phyloP scores from a whole-genome alignment of 2,888 invertebrate genomes.

The Sicus ferrugineus region DNA sequence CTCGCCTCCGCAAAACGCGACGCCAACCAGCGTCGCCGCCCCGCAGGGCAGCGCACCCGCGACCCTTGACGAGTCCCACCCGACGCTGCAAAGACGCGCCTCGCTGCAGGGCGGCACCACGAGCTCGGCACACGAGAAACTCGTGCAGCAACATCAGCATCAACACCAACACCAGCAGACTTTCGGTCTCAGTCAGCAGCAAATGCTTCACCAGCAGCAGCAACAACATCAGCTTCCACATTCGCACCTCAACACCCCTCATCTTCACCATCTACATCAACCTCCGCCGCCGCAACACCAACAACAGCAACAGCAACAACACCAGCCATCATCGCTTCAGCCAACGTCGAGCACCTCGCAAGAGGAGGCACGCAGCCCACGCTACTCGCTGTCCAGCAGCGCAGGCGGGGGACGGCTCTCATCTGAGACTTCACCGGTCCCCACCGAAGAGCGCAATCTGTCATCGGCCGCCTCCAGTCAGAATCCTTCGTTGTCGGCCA shows the following conservation, averaged over 20 bases:
- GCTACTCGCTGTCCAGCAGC: constrained; percentile 39
- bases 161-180: constrained; percentile 48
- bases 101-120: constrained; percentile 53
- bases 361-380: constrained; percentile 47
- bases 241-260: constrained; percentile 44
- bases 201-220: constrained; percentile 46
- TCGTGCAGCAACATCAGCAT: constrained; percentile 46
- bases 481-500: constrained; percentile 52
- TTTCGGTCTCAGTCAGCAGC: constrained; percentile 45
- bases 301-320: constrained; percentile 38
- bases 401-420: constrained; percentile 36
- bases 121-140: constrained; percentile 53
- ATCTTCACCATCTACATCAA: constrained; percentile 38
- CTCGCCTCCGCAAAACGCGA: constrained; percentile 52
- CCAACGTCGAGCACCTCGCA: constrained; percentile 22
- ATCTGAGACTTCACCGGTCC: constrained; percentile 27
- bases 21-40: constrained; percentile 17
- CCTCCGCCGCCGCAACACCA: constrained; percentile 43
- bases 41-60: constrained; percentile 24
- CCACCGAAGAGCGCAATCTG: constrained; percentile 41
- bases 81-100: constrained; percentile 47
- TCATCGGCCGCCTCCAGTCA: constrained; percentile 56
- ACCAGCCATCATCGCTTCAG: constrained; percentile 36
- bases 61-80: constrained; percentile 29
- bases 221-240: constrained; percentile 44